Conservation (phyloP, 2,797 vertebrate species). For the Fratercula arctica region DNA sequence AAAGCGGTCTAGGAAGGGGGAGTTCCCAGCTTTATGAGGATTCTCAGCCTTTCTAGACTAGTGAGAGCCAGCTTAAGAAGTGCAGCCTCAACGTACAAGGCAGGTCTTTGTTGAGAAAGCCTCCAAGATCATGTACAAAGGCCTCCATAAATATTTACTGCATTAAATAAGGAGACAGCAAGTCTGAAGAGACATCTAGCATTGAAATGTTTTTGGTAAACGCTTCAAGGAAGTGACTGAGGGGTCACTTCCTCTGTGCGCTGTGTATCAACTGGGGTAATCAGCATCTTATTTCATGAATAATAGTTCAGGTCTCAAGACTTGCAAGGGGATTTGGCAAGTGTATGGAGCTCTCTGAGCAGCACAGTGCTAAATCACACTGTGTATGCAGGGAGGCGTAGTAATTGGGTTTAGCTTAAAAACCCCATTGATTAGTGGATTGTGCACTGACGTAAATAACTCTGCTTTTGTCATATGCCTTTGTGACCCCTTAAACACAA, state of each 20-base stretch:
- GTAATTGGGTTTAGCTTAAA: not conserved
- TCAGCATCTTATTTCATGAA: not conserved
- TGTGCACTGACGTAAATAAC: not conserved
- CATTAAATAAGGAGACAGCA: not conserved
- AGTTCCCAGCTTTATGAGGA: not conserved
- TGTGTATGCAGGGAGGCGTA: not conserved
- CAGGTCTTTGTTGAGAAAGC: not conserved
- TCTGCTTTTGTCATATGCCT: not conserved
- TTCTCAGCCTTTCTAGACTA: not conserved
- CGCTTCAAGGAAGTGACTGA: not conserved
- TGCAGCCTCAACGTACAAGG: not conserved
- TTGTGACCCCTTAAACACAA: not conserved
- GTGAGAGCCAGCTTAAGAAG: not conserved
- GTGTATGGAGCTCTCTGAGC: not conserved
- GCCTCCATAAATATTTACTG: not conserved
- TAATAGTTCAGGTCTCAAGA: not conserved
- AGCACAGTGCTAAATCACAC: not conserved
- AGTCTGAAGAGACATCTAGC: not conserved
- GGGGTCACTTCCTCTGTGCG: not conserved
- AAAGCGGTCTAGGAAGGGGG: not conserved
- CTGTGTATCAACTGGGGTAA: not conserved
- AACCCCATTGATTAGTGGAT: rapidly evolving
- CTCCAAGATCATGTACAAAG: not conserved
- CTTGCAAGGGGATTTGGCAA: not conserved
- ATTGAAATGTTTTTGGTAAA: not conserved